Evolutionary conservation across 2,888 invertebrate species (phyloP), one percentile per base, ranked within the genome.

Genomic region (Notodonta ziczac): DNA sequence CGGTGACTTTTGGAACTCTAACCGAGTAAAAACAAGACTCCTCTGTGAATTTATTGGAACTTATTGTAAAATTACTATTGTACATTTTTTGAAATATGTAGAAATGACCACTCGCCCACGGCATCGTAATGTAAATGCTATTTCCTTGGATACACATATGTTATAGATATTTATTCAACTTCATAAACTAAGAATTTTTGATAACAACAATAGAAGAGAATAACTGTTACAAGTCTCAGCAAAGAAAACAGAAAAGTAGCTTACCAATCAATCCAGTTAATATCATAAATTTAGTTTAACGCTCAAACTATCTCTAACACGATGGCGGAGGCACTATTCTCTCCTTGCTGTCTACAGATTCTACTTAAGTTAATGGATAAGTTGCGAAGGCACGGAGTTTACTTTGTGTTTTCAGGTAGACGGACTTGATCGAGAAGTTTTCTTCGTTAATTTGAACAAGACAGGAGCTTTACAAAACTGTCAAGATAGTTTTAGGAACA

Each of bases 361-460:
- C 91, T 92, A 93, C 93, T 93, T 89, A 91, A 92, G 86, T 91
- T 93, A 93, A 93, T 93, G 93, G 93, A 90, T 90, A 93, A 93
- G 93, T 93, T 93, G 88, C 86, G 88, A 89, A 91, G 88, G 90
- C 89, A 87, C 85, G 81, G 84, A 92, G 92, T 93, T 93, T 92
- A 91, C 91, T 93, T 93, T 91, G 91, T 93, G 90, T 92, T 90
- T 89, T 88, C 92, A 93, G 93, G 93, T 93, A 93, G 89, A 91
- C 87, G 85, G 89, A 90, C 91, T 92, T 89, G 90, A 91, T 91
- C 90, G 88, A 81, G 85, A 93, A 93, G 91, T 93, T 93, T 93
- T 88, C 91, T 91, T 83, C 86, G 88, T 89, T 93, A 93, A 93
- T 93, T 93, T 93, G 88, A 89, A 91, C 92, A 90, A 91, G 87